A percentile compares a stretch with the other conserved stretches of the same genome.
These are phyloP conservation scores for Coreoperca whiteheadi DNA, from an alignment of 2,113 vertebrate species.

Conservation along the genomic window DNA sequence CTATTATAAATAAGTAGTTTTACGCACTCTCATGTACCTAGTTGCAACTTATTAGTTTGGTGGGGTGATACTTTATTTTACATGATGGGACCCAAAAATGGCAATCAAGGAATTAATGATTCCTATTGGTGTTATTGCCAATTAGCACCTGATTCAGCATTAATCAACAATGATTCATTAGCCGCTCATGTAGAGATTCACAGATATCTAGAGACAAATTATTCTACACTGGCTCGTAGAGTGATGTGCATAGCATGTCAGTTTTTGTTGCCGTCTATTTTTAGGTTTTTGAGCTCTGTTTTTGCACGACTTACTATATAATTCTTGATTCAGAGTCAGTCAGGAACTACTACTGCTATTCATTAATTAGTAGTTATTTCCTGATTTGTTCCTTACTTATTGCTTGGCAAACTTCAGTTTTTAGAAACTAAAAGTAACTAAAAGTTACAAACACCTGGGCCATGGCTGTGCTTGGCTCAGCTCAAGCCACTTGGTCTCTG, in stretches of 20 bases:
- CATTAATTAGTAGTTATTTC: not conserved
- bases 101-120: not conserved
- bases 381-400: not conserved
- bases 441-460: not conserved
- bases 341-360: not conserved
- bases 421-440: not conserved
- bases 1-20: not conserved
- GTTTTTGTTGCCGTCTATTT: not conserved
- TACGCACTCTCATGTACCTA: not conserved
- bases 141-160: slow-evolving; percentile 19
- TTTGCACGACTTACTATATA: not conserved
- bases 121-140: not conserved
- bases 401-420: not conserved
- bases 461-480: slow-evolving; percentile 5
- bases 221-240: not conserved
- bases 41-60: not conserved
- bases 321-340: not conserved
- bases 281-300: not conserved
- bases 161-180: not conserved
- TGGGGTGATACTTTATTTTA: not conserved
- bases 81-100: not conserved
- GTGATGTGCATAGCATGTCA: not conserved
- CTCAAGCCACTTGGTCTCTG: slow-evolving; percentile 8
- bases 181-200: not conserved
- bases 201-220: not conserved